These are phyloP conservation scores for Apis florea DNA, from an alignment of 1,140 invertebrate genomes.

Conservation along the genomic window DNA sequence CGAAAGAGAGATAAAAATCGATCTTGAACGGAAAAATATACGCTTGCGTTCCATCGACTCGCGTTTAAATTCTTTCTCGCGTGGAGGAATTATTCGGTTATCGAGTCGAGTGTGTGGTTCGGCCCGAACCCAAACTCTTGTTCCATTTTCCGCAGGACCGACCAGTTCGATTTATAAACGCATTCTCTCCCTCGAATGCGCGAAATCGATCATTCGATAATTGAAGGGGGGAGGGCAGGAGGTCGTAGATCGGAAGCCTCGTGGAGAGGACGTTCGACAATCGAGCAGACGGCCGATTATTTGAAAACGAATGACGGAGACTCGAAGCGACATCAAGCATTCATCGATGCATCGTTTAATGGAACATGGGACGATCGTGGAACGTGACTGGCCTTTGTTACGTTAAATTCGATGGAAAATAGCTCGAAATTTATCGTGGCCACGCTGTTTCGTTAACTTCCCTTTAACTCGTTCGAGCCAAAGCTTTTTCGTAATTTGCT, in stretches of 20 bases:
- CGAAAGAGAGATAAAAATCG: background rate
- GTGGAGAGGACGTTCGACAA: slow-evolving; percentile 7
- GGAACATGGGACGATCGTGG: slow-evolving; percentile 6
- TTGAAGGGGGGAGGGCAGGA: background rate
- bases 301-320: slow-evolving; percentile 20
- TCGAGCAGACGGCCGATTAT: slow-evolving; percentile 26
- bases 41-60: background rate
- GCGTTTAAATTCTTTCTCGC: slow-evolving; percentile 22
- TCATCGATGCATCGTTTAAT: slow-evolving; percentile 29
- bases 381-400: slow-evolving; percentile 1
- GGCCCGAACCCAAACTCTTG: background rate
- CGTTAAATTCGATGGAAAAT: slow-evolving; percentile 38
- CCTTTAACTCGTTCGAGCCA: background rate
- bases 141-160: slow-evolving; percentile 20
- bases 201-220: slow-evolving; percentile 61
- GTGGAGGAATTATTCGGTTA: slow-evolving; percentile 47
- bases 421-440: slow-evolving; percentile 25
- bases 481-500: background rate
- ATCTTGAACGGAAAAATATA: background rate
- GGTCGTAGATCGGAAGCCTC: background rate
- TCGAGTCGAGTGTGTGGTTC: slow-evolving; percentile 31
- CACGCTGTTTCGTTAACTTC: slow-evolving; percentile 18
- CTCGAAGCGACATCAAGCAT: slow-evolving; percentile 19
- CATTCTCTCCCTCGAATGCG: slow-evolving; percentile 3
- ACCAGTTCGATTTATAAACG: slow-evolving; percentile 19